Percentiles rank a stretch among this genome's conserved stretches.
Evolutionary conservation across 2,113 vertebrate genomes (phyloP).

Genomic region (Centropus unirufus): DNA sequence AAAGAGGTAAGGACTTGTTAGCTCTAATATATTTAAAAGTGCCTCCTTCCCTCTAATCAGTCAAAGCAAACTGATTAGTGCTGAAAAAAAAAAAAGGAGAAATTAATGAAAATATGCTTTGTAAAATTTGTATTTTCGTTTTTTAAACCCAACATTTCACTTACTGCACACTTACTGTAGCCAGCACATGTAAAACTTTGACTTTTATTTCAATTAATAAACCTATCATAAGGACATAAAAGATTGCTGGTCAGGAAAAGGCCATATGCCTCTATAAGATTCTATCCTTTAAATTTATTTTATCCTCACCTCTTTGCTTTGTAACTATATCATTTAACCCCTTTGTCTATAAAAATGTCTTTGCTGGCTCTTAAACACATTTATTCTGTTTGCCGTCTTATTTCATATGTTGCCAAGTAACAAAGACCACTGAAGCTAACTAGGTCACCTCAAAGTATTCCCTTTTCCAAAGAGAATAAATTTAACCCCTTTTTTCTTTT

Average conservation of each 20-base stretch:
- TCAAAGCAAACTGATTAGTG: neutral
- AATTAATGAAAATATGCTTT: neutral
- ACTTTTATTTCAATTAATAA: conserved; percentile 63
- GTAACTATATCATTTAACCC: conserved; percentile 53
- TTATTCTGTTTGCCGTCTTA: conserved; percentile 64
- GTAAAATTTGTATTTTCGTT: neutral
- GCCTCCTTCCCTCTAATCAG: neutral
- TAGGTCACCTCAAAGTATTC: conserved; percentile 61
- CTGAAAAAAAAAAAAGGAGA: neutral
- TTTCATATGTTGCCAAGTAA: conserved; percentile 68
- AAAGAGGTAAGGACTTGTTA: neutral
- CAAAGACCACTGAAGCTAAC: conserved; percentile 51
- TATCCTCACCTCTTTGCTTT: conserved; percentile 55
- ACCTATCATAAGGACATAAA: conserved; percentile 45
- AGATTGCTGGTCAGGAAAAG: conserved; percentile 51
- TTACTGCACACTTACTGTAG: neutral
- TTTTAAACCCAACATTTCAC: neutral
- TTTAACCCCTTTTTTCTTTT: neutral
- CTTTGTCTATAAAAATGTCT: conserved; percentile 63
- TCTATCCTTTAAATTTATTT: conserved; percentile 61
- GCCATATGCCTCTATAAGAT: neutral
- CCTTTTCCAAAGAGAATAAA: conserved; percentile 46
- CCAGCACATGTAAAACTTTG: neutral
- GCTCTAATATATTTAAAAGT: neutral
- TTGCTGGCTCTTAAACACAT: conserved; percentile 16